Evolutionary conservation across 2,797 vertebrate genomes (phyloP).

Genomic region (Acomys russatus): DNA sequence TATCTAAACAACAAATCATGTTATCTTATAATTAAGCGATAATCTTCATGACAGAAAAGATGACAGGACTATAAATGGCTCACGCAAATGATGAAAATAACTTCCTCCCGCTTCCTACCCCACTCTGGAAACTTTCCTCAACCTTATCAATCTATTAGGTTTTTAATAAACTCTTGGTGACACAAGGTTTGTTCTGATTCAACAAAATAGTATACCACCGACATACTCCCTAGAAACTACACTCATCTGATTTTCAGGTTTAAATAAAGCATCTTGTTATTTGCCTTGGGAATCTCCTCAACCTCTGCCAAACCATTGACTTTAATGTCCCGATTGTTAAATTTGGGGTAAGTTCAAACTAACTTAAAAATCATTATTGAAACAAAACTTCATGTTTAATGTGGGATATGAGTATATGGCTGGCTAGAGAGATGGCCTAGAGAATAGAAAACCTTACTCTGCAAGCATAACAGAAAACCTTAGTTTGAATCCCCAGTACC

Average conservation of each 20-base stretch:
- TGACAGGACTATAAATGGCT: slow-evolving; percentile 83
- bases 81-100: slow-evolving; percentile 83
- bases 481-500: background rate
- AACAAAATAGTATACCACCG: background rate
- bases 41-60: slow-evolving; percentile 79
- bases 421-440: background rate
- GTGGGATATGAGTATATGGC: background rate
- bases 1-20: slow-evolving; percentile 81
- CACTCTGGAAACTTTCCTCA: slow-evolving; percentile 71
- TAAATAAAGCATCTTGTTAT: background rate
- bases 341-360: slow-evolving; percentile 21
- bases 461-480: background rate
- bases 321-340: slow-evolving; percentile 31
- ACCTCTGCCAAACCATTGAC: slow-evolving; percentile 13
- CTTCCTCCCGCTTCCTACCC: slow-evolving; percentile 48
- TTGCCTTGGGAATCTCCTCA: background rate
- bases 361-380: background rate
- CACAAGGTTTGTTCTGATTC: slow-evolving; percentile 23
- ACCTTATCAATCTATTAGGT: slow-evolving; percentile 79
- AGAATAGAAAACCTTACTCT: background rate
- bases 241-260: background rate
- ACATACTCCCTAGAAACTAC: background rate
- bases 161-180: slow-evolving; percentile 72
- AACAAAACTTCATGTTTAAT: slow-evolving; percentile 1
- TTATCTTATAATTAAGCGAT: slow-evolving; percentile 86